Conservation (phyloP, 2,113 vertebrate genomes). For the Eclectus roratus region DNA sequence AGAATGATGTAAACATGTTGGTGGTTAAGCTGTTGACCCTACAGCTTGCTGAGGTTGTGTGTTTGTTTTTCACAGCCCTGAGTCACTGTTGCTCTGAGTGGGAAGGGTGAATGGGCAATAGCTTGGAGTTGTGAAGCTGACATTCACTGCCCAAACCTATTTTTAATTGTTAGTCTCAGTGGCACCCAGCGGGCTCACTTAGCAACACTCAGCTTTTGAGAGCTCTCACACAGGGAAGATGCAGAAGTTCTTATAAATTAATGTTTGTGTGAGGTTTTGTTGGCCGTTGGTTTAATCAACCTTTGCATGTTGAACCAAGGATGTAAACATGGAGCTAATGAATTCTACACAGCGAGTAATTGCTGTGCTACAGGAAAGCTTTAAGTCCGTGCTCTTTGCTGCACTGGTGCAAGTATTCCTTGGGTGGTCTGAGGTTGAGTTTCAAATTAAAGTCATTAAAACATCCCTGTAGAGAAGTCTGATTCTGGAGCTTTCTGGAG, state of each 20-base stretch:
- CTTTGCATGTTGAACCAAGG: background rate
- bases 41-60: background rate
- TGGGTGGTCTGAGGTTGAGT: background rate
- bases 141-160: background rate
- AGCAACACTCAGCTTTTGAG: background rate
- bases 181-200: background rate
- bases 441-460: background rate
- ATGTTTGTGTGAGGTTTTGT: background rate
- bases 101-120: background rate
- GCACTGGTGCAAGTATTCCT: background rate
- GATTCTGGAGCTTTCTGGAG: conserved; percentile 1
- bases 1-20: background rate
- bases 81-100: background rate
- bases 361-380: background rate
- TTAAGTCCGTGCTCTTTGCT: background rate
- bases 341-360: background rate
- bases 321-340: background rate
- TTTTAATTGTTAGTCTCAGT: background rate
- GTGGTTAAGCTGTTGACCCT: background rate
- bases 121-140: background rate
- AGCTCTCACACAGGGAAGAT: background rate
- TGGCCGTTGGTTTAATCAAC: background rate
- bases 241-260: background rate
- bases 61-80: background rate
- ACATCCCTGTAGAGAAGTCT: background rate